Evolutionary conservation across 2,113 vertebrate species (phyloP), one percentile per base, ranked within the genome.

Genomic region (Ictalurus furcatus): DNA sequence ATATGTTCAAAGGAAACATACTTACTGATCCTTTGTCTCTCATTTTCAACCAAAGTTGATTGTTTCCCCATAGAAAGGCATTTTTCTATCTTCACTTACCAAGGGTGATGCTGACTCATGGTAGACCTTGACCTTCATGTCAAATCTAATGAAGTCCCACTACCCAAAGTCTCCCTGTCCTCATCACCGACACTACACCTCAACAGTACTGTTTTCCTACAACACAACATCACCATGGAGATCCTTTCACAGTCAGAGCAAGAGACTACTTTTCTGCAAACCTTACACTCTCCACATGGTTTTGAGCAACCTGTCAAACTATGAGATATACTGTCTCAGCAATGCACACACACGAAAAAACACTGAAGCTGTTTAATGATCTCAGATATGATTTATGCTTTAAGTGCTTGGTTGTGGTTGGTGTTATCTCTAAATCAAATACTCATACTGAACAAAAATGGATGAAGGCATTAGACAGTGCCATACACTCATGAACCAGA

Each of bases 201-300:
- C 19, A 67, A 37, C 56, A 52, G 67, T 6, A 37, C 82, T 91
- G 86, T 85, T 89, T 89, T 87, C 85, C 78, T 63, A 54, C 84
- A 91, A 87, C 82, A 91, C 48, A n/a, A 25, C 25, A 88, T 91
- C 54, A 25, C 90, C 88, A 89, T 89, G 88, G 90, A 88, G 30
- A 91, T n/a, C 6, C 16, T 40, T 89, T 71, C 67, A 63, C 40
- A 71, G 19, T 34, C 86, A 30, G 28, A 58, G 28, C 34, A 21
- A 79, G 59, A 34, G 34, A 65, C 7, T 71, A 54, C 40, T 69
- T 78, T 84, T 87, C 58, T 40, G 48, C 71, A 78, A 71, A 79
- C 37, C 28, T 16, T 73, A 79, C 21, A 14, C 48, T 69, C 34
- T 30, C 34, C 76, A 85, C n/a, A 89, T 89, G 73, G 25, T 17